Percentiles rank a stretch among this genome's conserved stretches.
These are phyloP conservation scores for Bombycilla garrulus DNA, from an alignment of 2,113 vertebrate species.

Conservation along the genomic window DNA sequence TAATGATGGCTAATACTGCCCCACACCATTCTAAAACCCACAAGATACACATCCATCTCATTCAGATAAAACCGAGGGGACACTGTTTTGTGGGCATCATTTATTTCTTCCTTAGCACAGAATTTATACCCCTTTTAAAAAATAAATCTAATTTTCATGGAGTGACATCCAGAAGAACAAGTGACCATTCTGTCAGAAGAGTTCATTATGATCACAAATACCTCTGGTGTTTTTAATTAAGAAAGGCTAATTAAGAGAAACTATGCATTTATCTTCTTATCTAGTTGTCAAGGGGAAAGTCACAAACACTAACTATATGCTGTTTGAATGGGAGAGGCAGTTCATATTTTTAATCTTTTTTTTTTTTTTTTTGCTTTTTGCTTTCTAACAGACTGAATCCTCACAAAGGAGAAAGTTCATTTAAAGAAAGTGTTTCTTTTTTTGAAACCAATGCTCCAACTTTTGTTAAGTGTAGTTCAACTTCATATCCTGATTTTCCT, in stretches of 20 bases:
- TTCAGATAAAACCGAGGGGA: slow-evolving; percentile 77
- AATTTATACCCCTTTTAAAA: slow-evolving; percentile 65
- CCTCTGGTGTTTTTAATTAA: slow-evolving; percentile 93
- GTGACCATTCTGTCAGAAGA: slow-evolving; percentile 86
- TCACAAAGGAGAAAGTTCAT: neutral
- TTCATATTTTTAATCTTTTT: neutral
- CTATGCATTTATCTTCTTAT: slow-evolving; percentile 83
- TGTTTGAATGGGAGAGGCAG: slow-evolving; percentile 36
- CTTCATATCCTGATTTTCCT: neutral
- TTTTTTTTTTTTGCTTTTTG: neutral
- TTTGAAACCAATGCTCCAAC: neutral
- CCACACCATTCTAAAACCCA: slow-evolving; percentile 77
- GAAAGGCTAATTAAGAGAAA: slow-evolving; percentile 94
- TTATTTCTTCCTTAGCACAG: slow-evolving; percentile 73
- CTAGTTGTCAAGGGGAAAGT: slow-evolving; percentile 71
- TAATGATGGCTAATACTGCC: slow-evolving; percentile 93
- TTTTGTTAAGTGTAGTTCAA: neutral
- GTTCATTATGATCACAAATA: slow-evolving; percentile 94
- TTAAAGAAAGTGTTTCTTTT: neutral
- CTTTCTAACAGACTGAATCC: neutral
- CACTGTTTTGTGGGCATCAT: slow-evolving; percentile 58
- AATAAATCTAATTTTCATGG: slow-evolving; percentile 83
- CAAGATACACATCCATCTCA: slow-evolving; percentile 81
- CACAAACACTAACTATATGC: slow-evolving; percentile 64
- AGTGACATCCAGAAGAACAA: slow-evolving; percentile 82